phyloP scores from a whole-genome alignment of 2,888 invertebrate species.

The Zygothrica quintamaculata region DNA sequence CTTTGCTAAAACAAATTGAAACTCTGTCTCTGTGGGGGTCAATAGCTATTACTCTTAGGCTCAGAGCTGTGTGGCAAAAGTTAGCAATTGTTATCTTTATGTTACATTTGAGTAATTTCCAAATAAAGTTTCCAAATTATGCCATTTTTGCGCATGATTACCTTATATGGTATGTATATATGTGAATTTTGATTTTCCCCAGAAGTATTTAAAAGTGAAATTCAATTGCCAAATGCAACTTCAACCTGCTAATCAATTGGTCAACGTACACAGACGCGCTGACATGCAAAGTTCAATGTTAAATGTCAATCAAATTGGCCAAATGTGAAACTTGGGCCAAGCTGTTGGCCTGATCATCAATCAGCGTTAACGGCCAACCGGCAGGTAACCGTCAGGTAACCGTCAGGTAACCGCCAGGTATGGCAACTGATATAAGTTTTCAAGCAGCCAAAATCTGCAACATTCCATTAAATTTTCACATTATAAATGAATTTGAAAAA shows the following conservation, averaged over 20 bases:
- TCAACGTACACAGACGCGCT: conserved; percentile 6
- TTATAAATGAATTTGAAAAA: conserved; percentile 56
- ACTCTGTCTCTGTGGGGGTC: conserved; percentile 19
- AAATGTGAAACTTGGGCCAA: conserved; percentile 36
- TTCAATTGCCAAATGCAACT: conserved; percentile 16
- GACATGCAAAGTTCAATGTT: conserved; percentile 73
- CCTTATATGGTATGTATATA: conserved; percentile 30
- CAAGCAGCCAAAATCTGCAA: conserved; percentile 29
- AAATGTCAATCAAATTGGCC: conserved; percentile 70
- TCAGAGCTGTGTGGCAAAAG: conserved; percentile 4
- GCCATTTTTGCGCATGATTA: conserved; percentile 50
- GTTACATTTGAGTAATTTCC: conserved; percentile 40
- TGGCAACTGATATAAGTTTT: conserved; percentile 27
- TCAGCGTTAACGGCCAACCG: conserved; percentile 50
- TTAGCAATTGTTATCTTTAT: conserved; percentile 16
- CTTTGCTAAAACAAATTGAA: conserved; percentile 22
- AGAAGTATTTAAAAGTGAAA: conserved; percentile 67
- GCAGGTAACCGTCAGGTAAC: conserved; percentile 31
- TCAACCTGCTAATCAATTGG: conserved; percentile 22
- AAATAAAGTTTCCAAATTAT: conserved; percentile 40
- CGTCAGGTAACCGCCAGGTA: conserved; percentile 29
- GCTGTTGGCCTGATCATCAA: conserved; percentile 56
- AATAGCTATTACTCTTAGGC: not conserved
- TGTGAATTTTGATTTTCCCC: conserved; percentile 38
- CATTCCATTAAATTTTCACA: conserved; percentile 48